A percentile compares a stretch with the other conserved stretches of the same genome.
phyloP scores from a whole-genome alignment of 2,888 invertebrate genomes.

The Dryocosmus kuriphilus region DNA sequence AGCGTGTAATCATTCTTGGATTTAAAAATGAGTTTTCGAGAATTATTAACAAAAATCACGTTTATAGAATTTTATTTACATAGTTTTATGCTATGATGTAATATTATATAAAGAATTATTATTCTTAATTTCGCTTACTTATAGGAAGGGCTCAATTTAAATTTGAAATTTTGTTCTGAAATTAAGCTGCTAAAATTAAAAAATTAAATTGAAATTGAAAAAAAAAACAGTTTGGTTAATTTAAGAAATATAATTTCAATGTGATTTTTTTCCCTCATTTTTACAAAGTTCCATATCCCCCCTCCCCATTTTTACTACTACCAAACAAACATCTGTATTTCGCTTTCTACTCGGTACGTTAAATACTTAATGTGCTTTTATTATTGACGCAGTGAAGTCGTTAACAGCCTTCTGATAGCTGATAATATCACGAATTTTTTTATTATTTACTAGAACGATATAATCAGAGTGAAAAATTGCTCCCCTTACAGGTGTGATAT shows the following conservation, averaged over 20 bases:
- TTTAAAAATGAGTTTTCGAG: background rate
- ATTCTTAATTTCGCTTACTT: no score
- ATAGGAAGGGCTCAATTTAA: no score
- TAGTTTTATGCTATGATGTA: background rate
- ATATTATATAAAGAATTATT: no score
- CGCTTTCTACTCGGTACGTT: background rate
- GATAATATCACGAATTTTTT: constrained; percentile 6
- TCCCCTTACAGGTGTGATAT: background rate
- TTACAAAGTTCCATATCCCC: no score
- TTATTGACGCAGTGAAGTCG: constrained; percentile 24
- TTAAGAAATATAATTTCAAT: no score
- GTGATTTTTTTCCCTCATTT: no score
- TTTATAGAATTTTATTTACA: background rate
- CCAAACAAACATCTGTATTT: background rate
- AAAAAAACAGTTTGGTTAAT: no score
- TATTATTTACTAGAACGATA: background rate
- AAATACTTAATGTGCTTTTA: constrained; percentile 8
- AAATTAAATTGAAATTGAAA: no score
- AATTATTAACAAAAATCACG: constrained; percentile 2
- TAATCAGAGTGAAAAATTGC: constrained; percentile 22
- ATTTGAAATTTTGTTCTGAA: no score
- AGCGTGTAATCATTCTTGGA: constrained; percentile 26
- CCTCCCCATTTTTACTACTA: no score
- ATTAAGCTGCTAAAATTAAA: no score
- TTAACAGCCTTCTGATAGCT: constrained; percentile 11